Base-by-base conservation (phyloP, 2,113 vertebrate genomes). In the Pteruthius melanotis region DNA sequence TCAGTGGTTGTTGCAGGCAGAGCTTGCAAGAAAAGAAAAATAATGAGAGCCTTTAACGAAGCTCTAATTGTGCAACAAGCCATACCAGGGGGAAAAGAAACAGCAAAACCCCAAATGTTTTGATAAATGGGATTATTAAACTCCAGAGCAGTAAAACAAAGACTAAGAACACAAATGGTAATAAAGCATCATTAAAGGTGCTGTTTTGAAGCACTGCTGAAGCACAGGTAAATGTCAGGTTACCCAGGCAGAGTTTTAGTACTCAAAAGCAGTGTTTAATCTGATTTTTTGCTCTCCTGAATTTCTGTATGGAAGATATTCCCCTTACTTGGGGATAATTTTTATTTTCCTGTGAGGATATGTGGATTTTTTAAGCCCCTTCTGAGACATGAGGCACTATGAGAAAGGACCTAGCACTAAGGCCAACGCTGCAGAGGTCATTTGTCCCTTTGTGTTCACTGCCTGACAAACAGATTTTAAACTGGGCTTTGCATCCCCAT, bases 21-120 rank as follows among this genome's bases (percentile, higher is more conserved):
- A 69, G 66, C 52, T 69, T 39, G 30, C 31, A 74, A 54, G 50
- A 33, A 76, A 74, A 54, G 50, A 33, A 76, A 91, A 71, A 84
- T 75, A 84, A 90, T 66, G 87, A 95, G 64, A 84, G 35, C 21
- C 50, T 87, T 65, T 94, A 94, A 92, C 3, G 2, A 92, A 86
- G 76, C 54, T 65, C 59, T 49, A 80, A 94, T 74, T 88, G 87
- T 80, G 75, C 84, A 95, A 90, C 68, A 88, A 92, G 54, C 85
- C 90, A 47, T 52, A 54, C 20, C 49, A 56, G 30, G 2, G 30
- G 30, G 49, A 33, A 33, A 31, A 40, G 13, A 31, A 47, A 30
- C 17, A 50, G 39, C 33, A 80, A 76, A 83, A 35, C 5, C 21
- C 30, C 64, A 37, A 63, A 83, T 17, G 49, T 19, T 57, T 71